Conservation (phyloP, 2,113 vertebrate genomes). For the Gopherus evgoodei region DNA sequence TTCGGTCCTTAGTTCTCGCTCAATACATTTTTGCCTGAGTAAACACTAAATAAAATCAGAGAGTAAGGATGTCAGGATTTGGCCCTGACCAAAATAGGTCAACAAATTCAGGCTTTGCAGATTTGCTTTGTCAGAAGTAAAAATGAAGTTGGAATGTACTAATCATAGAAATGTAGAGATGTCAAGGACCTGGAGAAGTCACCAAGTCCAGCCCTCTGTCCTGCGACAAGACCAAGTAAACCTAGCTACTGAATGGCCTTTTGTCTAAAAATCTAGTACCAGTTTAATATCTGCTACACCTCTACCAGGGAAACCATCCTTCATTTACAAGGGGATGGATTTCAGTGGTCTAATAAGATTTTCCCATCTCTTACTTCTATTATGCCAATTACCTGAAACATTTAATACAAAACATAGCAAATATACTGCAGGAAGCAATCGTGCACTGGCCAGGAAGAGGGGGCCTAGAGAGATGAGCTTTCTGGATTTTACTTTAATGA, state of each 20-base stretch:
- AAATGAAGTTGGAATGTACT: conserved; percentile 34
- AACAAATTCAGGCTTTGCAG: conserved; percentile 49
- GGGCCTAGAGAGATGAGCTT: neutral
- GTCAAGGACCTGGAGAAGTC: neutral
- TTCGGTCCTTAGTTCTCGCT: conserved; percentile 6
- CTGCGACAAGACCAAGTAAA: neutral
- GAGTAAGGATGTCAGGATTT: conserved; percentile 39
- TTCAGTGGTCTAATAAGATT: conserved; percentile 26
- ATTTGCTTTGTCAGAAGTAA: conserved; percentile 50
- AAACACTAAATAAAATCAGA: neutral
- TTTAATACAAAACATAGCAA: rapidly evolving
- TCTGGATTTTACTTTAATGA: neutral
- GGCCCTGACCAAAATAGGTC: conserved; percentile 31
- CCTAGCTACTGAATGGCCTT: conserved; percentile 24
- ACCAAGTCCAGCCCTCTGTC: neutral
- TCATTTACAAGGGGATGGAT: conserved; percentile 29
- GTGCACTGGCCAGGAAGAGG: rapidly evolving
- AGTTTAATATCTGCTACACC: conserved; percentile 54
- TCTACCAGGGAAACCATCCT: conserved; percentile 39
- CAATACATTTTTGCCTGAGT: neutral
- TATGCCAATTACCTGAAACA: conserved; percentile 5
- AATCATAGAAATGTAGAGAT: neutral
- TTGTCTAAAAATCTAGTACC: conserved; percentile 40
- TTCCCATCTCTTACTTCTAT: conserved; percentile 52
- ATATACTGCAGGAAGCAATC: rapidly evolving